Evolutionary conservation across 2,888 invertebrate species (phyloP), one percentile per base, ranked within the genome.

Genomic region (Itoplectis maculator): DNA sequence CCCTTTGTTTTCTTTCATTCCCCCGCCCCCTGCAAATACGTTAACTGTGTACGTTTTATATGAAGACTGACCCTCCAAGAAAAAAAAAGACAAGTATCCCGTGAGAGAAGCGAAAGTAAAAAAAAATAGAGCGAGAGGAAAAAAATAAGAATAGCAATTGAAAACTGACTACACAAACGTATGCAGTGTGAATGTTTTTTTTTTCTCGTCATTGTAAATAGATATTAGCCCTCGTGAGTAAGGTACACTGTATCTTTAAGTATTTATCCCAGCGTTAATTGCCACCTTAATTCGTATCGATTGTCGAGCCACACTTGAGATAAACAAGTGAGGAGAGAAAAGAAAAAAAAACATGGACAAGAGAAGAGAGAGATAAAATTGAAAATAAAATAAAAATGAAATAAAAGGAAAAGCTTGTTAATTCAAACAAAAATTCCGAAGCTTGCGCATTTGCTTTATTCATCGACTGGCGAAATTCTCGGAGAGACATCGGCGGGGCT

Each of bases 201-300:
- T 18, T 69, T 51, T 61, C 63, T 63, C 63, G 51, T 61, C 76
- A 72, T 68, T 82, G 82, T 82, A 82, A 59, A 82, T 82, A 82
- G 51, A 76, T 59, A 81, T 68, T 29, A 20, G 69, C 49, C 40
- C 59, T 42, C 69, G 59, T 54, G 59, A 68, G 7, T 37, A 61
- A 73, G 68, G 68, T 82, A 79, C 29, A 51, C 45, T 54, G 76
- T 76, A 76, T 68, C 68, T 59, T 79, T 76, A 73, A 82, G 66
- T 77, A 79, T 77, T 82, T 79, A 82, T 73, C 49, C 72, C 68
- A 82, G 42, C 56, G 51, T 66, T 63, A n/a, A 56, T 15, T 35
- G 66, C 56, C 37, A 65, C 20, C 42, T 65, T 47, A 63, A 40
- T 40, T 13, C 23, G 42, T 77, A 73, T 81, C 61, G 65, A 81